Conservation (phyloP, 2,113 vertebrate genomes). For the Engystomops pustulosus region DNA sequence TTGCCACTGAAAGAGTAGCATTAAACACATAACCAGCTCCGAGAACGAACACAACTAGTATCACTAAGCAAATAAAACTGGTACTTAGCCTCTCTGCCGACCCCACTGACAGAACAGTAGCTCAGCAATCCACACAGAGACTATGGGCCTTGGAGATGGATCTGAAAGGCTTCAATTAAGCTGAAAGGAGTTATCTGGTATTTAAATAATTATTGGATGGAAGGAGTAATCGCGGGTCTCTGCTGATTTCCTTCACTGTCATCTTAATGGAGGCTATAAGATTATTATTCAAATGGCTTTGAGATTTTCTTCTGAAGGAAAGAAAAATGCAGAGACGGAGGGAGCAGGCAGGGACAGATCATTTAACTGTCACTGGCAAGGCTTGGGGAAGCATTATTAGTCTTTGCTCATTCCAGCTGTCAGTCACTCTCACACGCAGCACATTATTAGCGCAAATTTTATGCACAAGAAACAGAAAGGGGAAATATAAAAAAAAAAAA, state of each 20-base stretch:
- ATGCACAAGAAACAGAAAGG: slow-evolving; percentile 70
- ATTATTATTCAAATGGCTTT: slow-evolving; percentile 85
- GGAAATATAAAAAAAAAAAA: slow-evolving; percentile 56
- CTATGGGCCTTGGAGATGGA: slow-evolving; percentile 39
- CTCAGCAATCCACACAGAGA: neutral
- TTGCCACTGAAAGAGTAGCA: no score
- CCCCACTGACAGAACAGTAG: slow-evolving; percentile 3
- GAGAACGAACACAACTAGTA: slow-evolving; percentile 19
- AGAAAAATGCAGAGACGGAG: slow-evolving; percentile 60
- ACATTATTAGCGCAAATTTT: slow-evolving; percentile 82
- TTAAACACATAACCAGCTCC: neutral
- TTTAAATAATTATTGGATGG: slow-evolving; percentile 86
- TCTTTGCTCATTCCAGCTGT: slow-evolving; percentile 84
- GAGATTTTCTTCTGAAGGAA: slow-evolving; percentile 71
- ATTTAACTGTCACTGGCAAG: slow-evolving; percentile 75
- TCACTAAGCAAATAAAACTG: slow-evolving; percentile 43
- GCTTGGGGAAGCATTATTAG: slow-evolving; percentile 75
- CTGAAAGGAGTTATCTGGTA: slow-evolving; percentile 80
- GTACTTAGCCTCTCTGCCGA: slow-evolving; percentile 40
- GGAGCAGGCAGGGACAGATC: slow-evolving; percentile 61
- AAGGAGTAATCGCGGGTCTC: slow-evolving; percentile 83
- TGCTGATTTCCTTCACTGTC: slow-evolving; percentile 77
- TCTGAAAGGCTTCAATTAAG: slow-evolving; percentile 81
- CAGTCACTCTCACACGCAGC: slow-evolving; percentile 76
- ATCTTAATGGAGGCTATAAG: slow-evolving; percentile 79